Evolutionary conservation across 2,888 invertebrate genomes (phyloP).

Genomic region (Acronicta leporina): DNA sequence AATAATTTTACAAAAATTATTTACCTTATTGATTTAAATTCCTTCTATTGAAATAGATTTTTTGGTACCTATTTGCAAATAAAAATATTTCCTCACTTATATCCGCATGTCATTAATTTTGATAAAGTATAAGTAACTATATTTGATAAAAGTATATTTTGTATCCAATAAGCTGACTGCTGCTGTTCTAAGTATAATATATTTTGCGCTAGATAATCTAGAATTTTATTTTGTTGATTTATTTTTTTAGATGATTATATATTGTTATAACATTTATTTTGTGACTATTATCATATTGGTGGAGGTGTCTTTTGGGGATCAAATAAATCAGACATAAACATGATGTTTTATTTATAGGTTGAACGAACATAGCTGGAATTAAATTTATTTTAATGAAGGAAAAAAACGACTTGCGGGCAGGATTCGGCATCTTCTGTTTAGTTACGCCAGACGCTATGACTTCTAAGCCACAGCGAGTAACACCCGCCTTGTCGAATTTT

Average conservation of each 20-base stretch:
- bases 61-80: slow-evolving; percentile 26
- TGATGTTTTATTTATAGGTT: slow-evolving; percentile 4
- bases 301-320: slow-evolving; percentile 72
- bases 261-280: slow-evolving; percentile 47
- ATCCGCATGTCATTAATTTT: slow-evolving; percentile 48
- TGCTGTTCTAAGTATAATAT: slow-evolving; percentile 28
- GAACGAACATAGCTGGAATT: no score
- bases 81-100: slow-evolving; percentile 1
- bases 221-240: slow-evolving; percentile 59
- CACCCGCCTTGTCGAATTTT: no score
- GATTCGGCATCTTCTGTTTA: no score
- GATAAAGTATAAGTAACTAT: no score
- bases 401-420: no score
- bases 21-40: slow-evolving; percentile 43
- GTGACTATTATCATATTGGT: slow-evolving; percentile 53
- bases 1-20: slow-evolving; percentile 62
- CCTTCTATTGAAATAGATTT: slow-evolving; percentile 13
- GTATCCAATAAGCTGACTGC: slow-evolving; percentile 28
- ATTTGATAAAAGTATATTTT: no score
- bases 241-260: slow-evolving; percentile 57
- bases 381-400: no score
- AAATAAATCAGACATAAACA: slow-evolving; percentile 25
- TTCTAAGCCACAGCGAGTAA: no score
- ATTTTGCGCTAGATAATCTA: slow-evolving; percentile 38
- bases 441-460: no score